These are phyloP conservation scores for Aythya baeri DNA, from an alignment of 2,113 vertebrate species.

Conservation along the genomic window DNA sequence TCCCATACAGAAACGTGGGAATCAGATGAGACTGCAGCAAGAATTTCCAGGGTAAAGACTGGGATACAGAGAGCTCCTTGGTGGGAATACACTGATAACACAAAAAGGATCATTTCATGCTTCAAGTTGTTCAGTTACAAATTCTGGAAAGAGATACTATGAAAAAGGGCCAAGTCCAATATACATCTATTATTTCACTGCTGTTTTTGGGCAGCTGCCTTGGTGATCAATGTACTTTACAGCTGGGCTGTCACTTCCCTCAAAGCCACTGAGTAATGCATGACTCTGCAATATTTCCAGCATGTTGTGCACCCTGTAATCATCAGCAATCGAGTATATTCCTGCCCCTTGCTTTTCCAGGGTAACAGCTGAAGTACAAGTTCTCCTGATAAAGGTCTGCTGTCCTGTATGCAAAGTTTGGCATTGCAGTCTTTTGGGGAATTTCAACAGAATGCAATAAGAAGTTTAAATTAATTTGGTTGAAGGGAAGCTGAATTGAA, in stretches of 20 bases:
- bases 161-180: neutral
- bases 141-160: neutral
- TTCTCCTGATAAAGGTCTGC: neutral
- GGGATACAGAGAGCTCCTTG: neutral
- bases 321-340: neutral
- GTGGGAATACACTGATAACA: neutral
- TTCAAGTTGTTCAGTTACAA: neutral
- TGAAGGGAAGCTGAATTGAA: neutral
- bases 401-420: neutral
- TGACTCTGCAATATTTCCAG: neutral
- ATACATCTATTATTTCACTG: neutral
- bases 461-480: neutral
- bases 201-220: neutral
- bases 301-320: accelerated
- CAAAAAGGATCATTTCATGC: neutral
- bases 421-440: neutral
- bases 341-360: neutral
- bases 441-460: neutral
- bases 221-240: neutral
- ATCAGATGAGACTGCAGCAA: neutral
- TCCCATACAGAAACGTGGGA: neutral
- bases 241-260: neutral
- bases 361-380: neutral
- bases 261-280: neutral
- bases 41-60: neutral